These are phyloP conservation scores for Clusia tigrina DNA, from an alignment of 2,888 invertebrate species.

Conservation along the genomic window DNA sequence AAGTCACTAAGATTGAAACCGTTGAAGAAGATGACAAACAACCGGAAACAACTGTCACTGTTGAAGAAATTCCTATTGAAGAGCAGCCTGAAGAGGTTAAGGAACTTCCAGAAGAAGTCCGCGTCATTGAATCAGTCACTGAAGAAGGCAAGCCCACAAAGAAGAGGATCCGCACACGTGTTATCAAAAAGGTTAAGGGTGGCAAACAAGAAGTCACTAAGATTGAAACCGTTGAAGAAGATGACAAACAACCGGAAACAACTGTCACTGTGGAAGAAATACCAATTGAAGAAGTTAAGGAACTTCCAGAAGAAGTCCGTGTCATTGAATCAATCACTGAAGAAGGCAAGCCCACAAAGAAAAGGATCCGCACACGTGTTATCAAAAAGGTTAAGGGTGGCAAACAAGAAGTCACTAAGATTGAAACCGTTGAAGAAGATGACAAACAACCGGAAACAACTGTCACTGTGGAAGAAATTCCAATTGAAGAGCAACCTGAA, in stretches of 20 bases:
- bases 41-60: conserved; percentile 18
- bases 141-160: conserved; percentile 21
- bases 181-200: conserved; percentile 20
- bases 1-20: conserved; percentile 22
- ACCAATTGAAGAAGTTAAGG: conserved; percentile 14
- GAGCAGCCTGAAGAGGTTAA: conserved; percentile 12
- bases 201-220: conserved; percentile 23
- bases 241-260: conserved; percentile 18
- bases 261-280: conserved; percentile 21
- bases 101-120: conserved; percentile 22
- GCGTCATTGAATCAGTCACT: conserved; percentile 16
- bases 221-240: conserved; percentile 23
- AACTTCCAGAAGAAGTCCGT: conserved; percentile 21
- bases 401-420: conserved; percentile 23
- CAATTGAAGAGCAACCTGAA: conserved; percentile 12
- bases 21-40: conserved; percentile 23
- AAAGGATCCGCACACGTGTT: conserved; percentile 17
- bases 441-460: conserved; percentile 18
- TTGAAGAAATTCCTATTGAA: conserved; percentile 17
- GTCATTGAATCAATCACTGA: conserved; percentile 19
- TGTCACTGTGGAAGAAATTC: conserved; percentile 19
- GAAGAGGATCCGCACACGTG: conserved; percentile 19
- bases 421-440: conserved; percentile 22
- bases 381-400: conserved; percentile 20
- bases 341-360: conserved; percentile 21